A percentile compares a stretch with the other conserved stretches of the same genome.
Evolutionary conservation across 1,140 invertebrate species (phyloP).

Genomic region (Ips nitidus): DNA sequence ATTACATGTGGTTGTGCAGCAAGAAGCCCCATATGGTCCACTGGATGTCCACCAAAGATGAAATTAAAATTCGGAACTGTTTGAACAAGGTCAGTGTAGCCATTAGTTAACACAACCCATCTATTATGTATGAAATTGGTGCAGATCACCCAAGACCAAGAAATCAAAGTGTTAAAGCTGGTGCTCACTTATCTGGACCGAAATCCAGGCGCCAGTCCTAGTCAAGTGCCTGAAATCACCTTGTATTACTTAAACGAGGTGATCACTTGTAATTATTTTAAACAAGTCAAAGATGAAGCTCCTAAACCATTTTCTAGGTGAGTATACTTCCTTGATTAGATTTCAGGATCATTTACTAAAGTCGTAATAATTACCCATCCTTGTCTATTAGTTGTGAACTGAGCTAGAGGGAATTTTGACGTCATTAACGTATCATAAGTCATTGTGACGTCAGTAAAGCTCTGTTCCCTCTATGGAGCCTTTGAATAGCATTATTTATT

Average conservation of each 20-base stretch:
- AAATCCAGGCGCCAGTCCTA: constrained; percentile 38
- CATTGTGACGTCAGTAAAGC: background rate
- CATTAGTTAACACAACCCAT: background rate
- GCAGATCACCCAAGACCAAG: constrained; percentile 42
- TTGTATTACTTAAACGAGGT: constrained; percentile 35
- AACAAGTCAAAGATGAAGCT: constrained; percentile 20
- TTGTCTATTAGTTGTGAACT: too few species aligned
- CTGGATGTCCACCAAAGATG: constrained; percentile 42
- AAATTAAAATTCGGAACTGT: constrained; percentile 42
- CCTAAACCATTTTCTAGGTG: constrained; percentile 15
- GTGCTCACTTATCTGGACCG: constrained; percentile 41
- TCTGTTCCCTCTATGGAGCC: too few species aligned
- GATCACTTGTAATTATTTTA: constrained; percentile 36
- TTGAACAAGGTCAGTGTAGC: constrained; percentile 38
- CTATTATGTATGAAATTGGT: background rate
- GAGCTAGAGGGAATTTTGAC: too few species aligned
- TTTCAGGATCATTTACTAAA: too few species aligned
- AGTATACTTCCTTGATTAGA: too few species aligned
- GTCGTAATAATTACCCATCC: too few species aligned
- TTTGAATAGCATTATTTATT: too few species aligned
- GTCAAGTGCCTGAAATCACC: constrained; percentile 43
- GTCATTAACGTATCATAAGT: too few species aligned
- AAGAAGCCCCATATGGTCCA: constrained; percentile 38
- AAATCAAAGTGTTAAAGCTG: constrained; percentile 41
- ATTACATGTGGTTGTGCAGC: constrained; percentile 45